Base-by-base conservation (phyloP, 2,113 vertebrate genomes). In the Nesoenas mayeri region DNA sequence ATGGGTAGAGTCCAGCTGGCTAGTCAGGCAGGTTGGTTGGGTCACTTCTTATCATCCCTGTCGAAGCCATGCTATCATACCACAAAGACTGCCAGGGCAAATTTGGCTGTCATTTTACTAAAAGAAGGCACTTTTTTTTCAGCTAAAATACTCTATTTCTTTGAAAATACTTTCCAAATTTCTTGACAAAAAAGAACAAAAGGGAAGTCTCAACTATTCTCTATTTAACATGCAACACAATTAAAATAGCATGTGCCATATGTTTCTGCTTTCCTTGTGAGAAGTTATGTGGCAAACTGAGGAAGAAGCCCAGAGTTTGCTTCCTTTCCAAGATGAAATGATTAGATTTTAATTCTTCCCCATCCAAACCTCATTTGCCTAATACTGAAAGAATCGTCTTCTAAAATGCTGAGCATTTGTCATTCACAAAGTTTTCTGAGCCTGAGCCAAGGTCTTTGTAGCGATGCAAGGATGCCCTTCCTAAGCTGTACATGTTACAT, bases 401-500 rank as follows among this genome's bases (percentile, higher is more conserved):
- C n/a, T 48, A 5, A 69, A 62, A 56, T 29, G 26, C 16, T 34
- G 36, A 66, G 24, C 26, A 13, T 61, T 85, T 71, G 22, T 89
- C 40, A 22, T 57, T 70, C 28, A 40, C 4, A 19, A 38, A 56
- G 32, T 36, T 73, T 57, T 57, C 47, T 83, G 56, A 22, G 28
- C 44, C 36, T 64, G 11, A 58, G 12, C 28, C 0, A 4, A 36
- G 21, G 31, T 65, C 24, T 9, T 36, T n/a, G 31, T 31, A n/a
- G 20, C 42, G 65, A 60, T n/a, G 6, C 31, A 12, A 36, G 15
- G 15, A 3, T 57, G 26, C 9, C 11, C 21, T 62, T 71, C 26
- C 22, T 0, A 3, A 5, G 6, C 34, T 58, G 10, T 32, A 5
- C 4, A 3, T 15, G 19, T 50, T 57, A 32, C 15, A 21, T 22